Evolutionary conservation across 2,113 vertebrate species (phyloP), one percentile per base, ranked within the genome.

Genomic region (Pseudorasbora parva): DNA sequence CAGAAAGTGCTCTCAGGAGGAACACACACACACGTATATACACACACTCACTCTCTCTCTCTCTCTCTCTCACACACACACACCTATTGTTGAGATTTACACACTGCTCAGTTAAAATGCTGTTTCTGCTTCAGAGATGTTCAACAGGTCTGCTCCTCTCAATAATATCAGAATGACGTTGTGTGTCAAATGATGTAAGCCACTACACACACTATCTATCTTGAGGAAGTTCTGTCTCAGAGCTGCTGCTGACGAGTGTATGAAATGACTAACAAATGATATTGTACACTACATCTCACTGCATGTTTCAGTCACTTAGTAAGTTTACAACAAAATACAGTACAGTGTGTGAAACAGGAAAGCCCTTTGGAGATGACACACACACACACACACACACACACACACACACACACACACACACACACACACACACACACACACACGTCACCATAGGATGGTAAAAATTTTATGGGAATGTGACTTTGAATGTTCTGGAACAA

Each of bases 31-130:
- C 66, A 71, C 66, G 6, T 21, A 43, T 30, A 66, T 47, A 76
- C 74, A 82, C 81, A 64, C 74, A 21, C 30, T 33, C 25, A 68
- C 15, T n/a, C n/a, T n/a, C n/a, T n/a, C n/a, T n/a, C n/a, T n/a
- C n/a, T n/a, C n/a, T n/a, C n/a, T n/a, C n/a, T n/a, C n/a, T n/a
- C n/a, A n/a, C n/a, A n/a, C n/a, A n/a, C n/a, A n/a, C n/a, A n/a
- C n/a, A n/a, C n/a, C n/a, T n/a, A n/a, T n/a, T n/a, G n/a, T n/a
- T n/a, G n/a, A n/a, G n/a, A n/a, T 25, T 27, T 17, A 49, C 71
- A 49, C 71, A 49, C 25, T 25, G 25, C 14, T 64, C 19, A 57
- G 25, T 25, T 59, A 0, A 59, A 59, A n/a, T 17, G 15, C 1
- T 15, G 19, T 66, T 37, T 68, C 19, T 21, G 64, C 2, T 19